Conservation (phyloP, 2,797 vertebrate genomes). For the Iguana delicatissima region DNA sequence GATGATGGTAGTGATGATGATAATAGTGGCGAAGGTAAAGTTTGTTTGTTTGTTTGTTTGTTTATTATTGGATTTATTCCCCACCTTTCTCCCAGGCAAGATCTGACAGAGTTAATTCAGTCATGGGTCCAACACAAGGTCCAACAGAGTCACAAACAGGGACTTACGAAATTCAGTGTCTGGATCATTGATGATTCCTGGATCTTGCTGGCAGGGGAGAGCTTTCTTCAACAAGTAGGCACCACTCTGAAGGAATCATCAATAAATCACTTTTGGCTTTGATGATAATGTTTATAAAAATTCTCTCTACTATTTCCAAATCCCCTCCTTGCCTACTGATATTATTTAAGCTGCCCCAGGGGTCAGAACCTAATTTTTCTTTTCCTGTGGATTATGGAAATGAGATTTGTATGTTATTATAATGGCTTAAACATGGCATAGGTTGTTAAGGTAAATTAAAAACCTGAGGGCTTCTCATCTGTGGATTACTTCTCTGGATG, state of each 20-base stretch:
- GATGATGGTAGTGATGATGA: not conserved
- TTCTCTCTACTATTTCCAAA: not conserved
- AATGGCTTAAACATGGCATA: constrained; percentile 10
- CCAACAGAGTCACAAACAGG: not conserved
- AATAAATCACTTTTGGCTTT: not conserved
- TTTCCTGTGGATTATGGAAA: constrained; percentile 17
- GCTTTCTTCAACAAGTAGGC: not conserved
- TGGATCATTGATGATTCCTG: not conserved
- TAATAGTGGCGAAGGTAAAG: not conserved
- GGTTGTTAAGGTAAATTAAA: constrained; percentile 34
- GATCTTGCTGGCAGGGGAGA: no score
- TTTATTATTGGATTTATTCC: no score
- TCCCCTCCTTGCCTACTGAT: not conserved
- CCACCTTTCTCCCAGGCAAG: not conserved
- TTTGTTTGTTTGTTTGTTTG: not conserved
- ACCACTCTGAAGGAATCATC: not conserved
- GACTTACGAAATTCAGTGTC: not conserved
- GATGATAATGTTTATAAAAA: not conserved
- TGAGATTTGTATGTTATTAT: constrained; percentile 7
- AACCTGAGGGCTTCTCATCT: constrained; percentile 1
- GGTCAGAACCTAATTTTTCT: not conserved
- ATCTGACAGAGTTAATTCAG: not conserved
- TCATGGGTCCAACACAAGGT: not conserved
- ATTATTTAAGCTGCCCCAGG: constrained; percentile 19
- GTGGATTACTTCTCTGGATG: not conserved